Base-by-base conservation (phyloP, 2,888 invertebrate species). In the Acheta domesticus region DNA sequence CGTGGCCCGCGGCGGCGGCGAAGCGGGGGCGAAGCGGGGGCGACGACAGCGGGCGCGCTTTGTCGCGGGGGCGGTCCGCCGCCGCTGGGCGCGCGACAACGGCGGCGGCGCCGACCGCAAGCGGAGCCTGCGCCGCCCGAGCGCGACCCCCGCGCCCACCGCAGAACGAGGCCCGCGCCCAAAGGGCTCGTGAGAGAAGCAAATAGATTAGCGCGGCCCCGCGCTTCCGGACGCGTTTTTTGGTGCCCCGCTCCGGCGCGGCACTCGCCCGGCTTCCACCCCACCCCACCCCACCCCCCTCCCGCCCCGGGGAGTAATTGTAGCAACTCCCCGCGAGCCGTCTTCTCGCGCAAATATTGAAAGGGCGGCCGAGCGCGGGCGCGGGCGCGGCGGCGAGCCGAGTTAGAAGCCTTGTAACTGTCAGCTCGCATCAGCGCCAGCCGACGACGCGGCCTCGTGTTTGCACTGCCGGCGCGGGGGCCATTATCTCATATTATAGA, bases 381-480 rank as follows among this genome's bases (percentile, higher is more conserved):
- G 16, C 14, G 62, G 62, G n/a, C n/a, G n/a, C n/a, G n/a, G n/a
- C n/a, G n/a, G n/a, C n/a, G n/a, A n/a, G n/a, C n/a, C 62, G 62
- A 62, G 62, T 62, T 62, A 62, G 62, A 62, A 62, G 62, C 62
- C 62, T 62, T 62, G 62, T 62, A 62, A 62, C 62, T 62, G 62
- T 62, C 62, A 62, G 62, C 62, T 62, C 62, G 62, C 14, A 62
- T 62, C 62, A 62, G 62, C 62, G 62, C n/a, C 62, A 62, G 62
- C 62, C 16, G n/a, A 8, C 62, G 62, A 62, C 62, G 62, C 14
- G 62, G 14, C 62, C 62, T n/a, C 14, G 62, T 62, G 62, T 62
- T 62, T 62, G 62, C 62, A 62, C 16, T 62, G 62, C 62, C 62
- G 62, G 62, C 62, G 62, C 62, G 62, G 16, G 62, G 16, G 12